Evolutionary conservation across 2,888 invertebrate species (phyloP), one percentile per base, ranked within the genome.

Genomic region (Pollenia angustigena): DNA sequence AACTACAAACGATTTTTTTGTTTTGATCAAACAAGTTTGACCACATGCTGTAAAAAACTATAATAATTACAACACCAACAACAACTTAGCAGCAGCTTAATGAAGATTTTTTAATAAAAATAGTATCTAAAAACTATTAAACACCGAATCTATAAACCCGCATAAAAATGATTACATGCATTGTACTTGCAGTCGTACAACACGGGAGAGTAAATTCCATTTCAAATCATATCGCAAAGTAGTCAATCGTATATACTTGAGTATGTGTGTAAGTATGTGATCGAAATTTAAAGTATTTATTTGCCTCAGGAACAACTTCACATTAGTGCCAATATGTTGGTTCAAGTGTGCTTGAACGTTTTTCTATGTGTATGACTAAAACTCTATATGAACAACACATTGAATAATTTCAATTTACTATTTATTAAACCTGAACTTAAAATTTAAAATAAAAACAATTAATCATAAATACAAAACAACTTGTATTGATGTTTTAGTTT

Each of bases 21-120:
- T 48, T 44, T 16, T 12, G 9, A 23, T 50, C 48, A 82, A 82
- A 85, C 85, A 79, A 82, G 85, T 85, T 82, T 82, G 82, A 79
- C 85, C 85, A 62, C 85, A 85, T 82, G 79, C 74, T 46, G 50
- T 46, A 32, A 23, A 48, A 83, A 62, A 72, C n/a, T 44, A 74
- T n/a, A 62, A 71, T 60, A 60, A 84, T 68, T 74, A 74, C 68
- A 69, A 54, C 69, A 80, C 8, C 23, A 69, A 46, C 23, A 62
- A 60, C 44, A 64, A 18, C 40, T 10, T 8, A 68, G 42, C 50
- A 48, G 42, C 66, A 75, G 75, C 32, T 48, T 54, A 75, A 52
- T 82, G 75, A 75, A 58, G 81, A 81, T 81, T 52, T 81, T 64
- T 48, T 64, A 40, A 62, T 32, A 54, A 72, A 74, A 48, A 74